These are phyloP conservation scores for Epizoanthus rinbou DNA, from an alignment of 92 coral and sea anemone genomes.

Conservation along the genomic window DNA sequence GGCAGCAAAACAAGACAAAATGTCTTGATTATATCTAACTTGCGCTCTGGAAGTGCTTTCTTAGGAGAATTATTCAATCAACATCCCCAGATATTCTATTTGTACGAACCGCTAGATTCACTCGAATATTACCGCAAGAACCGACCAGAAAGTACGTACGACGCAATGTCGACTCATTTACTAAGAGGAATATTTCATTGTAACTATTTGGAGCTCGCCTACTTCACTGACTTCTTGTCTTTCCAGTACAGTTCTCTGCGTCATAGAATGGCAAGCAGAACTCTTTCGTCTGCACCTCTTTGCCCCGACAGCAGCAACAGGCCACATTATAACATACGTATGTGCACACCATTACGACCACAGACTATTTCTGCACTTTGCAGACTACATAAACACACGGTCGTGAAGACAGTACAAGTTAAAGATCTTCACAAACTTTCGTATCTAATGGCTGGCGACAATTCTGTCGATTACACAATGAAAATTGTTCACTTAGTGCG, in stretches of 20 bases:
- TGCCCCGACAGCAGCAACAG: conserved; percentile 71
- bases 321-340: conserved; percentile 72
- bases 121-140: conserved; percentile 81
- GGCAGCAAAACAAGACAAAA: conserved; percentile 91
- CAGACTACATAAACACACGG: conserved; percentile 81
- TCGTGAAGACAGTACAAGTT: conserved; percentile 79
- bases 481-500: conserved; percentile 93
- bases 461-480: conserved; percentile 70
- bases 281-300: conserved; percentile 89
- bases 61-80: conserved; percentile 93
- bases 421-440: conserved; percentile 79
- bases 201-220: conserved; percentile 75
- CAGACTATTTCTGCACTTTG: conserved; percentile 86
- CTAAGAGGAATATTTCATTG: conserved; percentile 85
- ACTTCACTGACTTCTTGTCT: conserved; percentile 82
- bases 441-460: conserved; percentile 72
- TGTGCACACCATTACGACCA: conserved; percentile 84
- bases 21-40: conserved; percentile 69
- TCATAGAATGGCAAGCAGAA: conserved; percentile 85
- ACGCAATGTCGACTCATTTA: conserved; percentile 82
- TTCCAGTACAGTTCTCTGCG: conserved; percentile 82
- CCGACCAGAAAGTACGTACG: conserved; percentile 86
- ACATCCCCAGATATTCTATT: conserved; percentile 79
- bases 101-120: conserved; percentile 82
- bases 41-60: conserved; percentile 82